Conservation (phyloP, 2,113 vertebrate genomes). For the Cyanoderma ruficeps region DNA sequence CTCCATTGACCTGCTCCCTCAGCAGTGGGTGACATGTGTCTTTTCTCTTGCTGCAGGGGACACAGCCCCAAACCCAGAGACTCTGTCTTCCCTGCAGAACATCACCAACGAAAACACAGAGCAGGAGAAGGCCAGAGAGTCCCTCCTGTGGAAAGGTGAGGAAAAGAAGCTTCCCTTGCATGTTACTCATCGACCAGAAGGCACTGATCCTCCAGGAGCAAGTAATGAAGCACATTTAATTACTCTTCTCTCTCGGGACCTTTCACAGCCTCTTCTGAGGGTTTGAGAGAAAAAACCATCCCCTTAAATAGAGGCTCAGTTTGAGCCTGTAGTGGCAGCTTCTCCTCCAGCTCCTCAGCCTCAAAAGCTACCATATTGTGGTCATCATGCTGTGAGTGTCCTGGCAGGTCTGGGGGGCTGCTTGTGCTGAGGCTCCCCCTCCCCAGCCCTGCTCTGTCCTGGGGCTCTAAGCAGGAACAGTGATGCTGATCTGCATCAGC, state of each 20-base stretch:
- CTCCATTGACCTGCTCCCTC: not conserved
- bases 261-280: conserved; percentile 1
- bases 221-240: conserved; percentile 59
- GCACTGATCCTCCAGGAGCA: conserved; percentile 29
- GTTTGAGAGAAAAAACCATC: not conserved
- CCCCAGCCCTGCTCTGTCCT: rapidly evolving
- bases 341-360: not conserved
- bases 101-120: not conserved
- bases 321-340: not conserved
- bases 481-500: not conserved
- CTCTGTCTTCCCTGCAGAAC: not conserved
- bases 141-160: conserved; percentile 57
- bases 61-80: not conserved
- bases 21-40: not conserved
- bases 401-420: not conserved
- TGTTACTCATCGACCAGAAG: not conserved
- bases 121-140: not conserved
- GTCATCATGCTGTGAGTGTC: not conserved
- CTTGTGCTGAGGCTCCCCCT: not conserved
- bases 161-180: conserved; percentile 49
- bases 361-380: not conserved
- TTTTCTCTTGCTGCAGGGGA: not conserved
- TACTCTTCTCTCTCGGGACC: not conserved
- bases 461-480: not conserved
- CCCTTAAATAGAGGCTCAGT: not conserved